A percentile compares a stretch with the other conserved stretches of the same genome.
phyloP scores from a whole-genome alignment of 2,113 vertebrate genomes.

The Daboia siamensis region DNA sequence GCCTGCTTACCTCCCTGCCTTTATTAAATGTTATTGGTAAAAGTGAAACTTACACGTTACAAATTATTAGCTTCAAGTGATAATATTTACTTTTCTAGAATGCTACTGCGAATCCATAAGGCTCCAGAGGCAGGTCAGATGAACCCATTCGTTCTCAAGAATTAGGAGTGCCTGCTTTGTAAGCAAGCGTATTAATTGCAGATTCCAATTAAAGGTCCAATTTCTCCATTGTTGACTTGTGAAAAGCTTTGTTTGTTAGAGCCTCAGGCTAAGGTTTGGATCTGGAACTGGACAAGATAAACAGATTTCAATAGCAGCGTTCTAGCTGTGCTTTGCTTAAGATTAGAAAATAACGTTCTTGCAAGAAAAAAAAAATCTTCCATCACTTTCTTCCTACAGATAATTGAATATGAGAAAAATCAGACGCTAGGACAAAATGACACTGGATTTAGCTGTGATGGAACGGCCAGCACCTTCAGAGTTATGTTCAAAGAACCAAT shows the following conservation, averaged over 20 bases:
- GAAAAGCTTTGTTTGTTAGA: not conserved
- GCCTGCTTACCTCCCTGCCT: not conserved
- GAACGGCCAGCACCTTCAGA: slow-evolving; percentile 87
- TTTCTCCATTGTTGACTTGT: not conserved
- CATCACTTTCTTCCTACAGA: slow-evolving; percentile 64
- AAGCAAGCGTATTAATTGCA: not conserved
- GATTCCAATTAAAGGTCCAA: not conserved
- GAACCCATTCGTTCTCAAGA: not conserved
- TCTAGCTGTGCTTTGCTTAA: not conserved
- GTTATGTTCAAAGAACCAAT: slow-evolving; percentile 96
- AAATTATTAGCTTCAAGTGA: not conserved
- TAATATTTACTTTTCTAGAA: not conserved
- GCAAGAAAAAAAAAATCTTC: not conserved
- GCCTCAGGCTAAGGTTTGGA: not conserved
- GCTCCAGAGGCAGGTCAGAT: not conserved
- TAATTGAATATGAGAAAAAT: slow-evolving; percentile 91
- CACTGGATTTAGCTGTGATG: slow-evolving; percentile 92
- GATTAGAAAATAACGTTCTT: slow-evolving; percentile 4
- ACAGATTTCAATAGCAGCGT: not conserved
- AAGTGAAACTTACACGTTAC: not conserved
- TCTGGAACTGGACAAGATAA: not conserved
- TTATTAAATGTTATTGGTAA: not conserved
- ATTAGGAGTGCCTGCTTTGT: not conserved
- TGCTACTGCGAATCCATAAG: not conserved
- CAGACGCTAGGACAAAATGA: slow-evolving; percentile 88